Evolutionary conservation across 2,797 vertebrate species (phyloP).

Genomic region (Megaceryle alcyon): DNA sequence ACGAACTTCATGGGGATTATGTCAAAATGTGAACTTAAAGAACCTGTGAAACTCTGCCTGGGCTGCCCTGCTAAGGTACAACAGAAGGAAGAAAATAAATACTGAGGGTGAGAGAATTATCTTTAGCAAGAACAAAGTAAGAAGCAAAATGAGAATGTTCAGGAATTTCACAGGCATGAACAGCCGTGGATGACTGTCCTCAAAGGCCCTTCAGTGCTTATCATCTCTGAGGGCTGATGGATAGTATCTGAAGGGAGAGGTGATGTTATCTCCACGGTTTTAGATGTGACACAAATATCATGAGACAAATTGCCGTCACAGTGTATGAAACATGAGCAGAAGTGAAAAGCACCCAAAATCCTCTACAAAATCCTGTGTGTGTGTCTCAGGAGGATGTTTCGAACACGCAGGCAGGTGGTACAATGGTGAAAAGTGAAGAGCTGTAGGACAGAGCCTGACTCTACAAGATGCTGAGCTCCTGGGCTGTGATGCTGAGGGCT

Average conservation of each 20-base stretch:
- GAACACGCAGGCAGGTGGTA: not conserved
- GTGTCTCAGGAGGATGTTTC: not conserved
- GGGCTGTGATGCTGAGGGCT: not conserved
- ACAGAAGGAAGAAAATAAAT: not conserved
- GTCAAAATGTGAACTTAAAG: constrained; percentile 3
- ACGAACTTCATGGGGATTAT: not conserved
- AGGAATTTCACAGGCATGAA: not conserved
- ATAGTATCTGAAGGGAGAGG: not conserved
- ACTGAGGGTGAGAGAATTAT: not conserved
- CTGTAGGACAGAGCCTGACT: not conserved
- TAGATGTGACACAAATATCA: not conserved
- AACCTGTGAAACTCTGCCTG: not conserved
- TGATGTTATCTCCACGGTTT: not conserved
- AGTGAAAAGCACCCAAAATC: not conserved
- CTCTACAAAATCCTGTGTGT: not conserved
- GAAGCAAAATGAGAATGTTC: not conserved
- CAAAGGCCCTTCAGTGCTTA: not conserved
- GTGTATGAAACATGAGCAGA: not conserved
- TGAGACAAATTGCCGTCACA: not conserved
- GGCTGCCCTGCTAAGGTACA: not conserved
- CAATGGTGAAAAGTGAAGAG: not conserved
- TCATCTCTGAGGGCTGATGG: not conserved
- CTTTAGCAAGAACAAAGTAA: not conserved
- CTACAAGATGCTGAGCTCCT: not conserved
- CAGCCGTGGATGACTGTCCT: not conserved